These are phyloP conservation scores for Eristalis pertinax DNA, from an alignment of 2,888 invertebrate species.

Conservation along the genomic window DNA sequence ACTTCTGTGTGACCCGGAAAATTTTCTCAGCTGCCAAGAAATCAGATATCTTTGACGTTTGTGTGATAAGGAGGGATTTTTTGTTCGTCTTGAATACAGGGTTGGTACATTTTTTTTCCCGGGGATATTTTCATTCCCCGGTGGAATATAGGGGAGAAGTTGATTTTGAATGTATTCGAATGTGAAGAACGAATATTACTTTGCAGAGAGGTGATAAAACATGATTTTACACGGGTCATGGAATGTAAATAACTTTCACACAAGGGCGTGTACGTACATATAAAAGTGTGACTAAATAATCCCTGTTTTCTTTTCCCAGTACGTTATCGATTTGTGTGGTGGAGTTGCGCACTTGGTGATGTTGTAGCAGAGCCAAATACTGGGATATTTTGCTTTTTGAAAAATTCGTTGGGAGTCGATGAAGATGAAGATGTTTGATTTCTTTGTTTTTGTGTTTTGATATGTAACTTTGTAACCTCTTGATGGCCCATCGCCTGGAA, in stretches of 20 bases:
- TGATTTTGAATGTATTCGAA: background rate
- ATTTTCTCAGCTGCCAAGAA: background rate
- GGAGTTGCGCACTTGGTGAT: background rate
- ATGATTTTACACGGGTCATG: background rate
- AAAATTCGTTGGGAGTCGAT: background rate
- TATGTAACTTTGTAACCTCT: no score
- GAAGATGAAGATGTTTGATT: background rate
- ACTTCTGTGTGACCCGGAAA: background rate
- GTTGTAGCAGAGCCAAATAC: background rate
- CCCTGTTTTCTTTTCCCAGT: background rate
- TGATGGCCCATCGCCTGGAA: no score
- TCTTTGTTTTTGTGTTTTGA: no score
- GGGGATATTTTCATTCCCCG: background rate
- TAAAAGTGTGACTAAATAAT: background rate
- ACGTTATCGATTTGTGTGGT: background rate
- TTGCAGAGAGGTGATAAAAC: background rate
- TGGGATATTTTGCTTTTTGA: background rate
- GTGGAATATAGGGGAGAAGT: background rate
- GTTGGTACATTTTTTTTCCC: conserved; percentile 8
- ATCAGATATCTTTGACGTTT: conserved; percentile 44
- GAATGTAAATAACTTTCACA: background rate
- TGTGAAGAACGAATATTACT: background rate
- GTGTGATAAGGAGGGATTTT: conserved; percentile 36
- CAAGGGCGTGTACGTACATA: background rate
- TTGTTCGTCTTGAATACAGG: conserved; percentile 8